Percentiles rank a stretch among this genome's conserved stretches.
These are phyloP conservation scores for Drosophila nigromelanica DNA, from an alignment of 1,140 invertebrate genomes.

Conservation along the genomic window DNA sequence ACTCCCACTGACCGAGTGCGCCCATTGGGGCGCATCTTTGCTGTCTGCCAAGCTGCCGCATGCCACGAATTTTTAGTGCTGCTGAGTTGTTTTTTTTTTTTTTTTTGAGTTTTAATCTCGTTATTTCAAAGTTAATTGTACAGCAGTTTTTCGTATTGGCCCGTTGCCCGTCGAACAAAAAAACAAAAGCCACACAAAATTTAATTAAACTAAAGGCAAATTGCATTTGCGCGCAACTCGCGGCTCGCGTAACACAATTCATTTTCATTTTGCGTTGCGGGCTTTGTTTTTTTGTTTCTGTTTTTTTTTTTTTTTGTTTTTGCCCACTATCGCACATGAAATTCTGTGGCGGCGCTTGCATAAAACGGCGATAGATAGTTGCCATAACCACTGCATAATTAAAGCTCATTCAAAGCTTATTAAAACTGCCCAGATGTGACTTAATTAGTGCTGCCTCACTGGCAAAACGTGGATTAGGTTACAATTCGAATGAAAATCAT, in stretches of 20 bases:
- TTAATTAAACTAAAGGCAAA: conserved; percentile 47
- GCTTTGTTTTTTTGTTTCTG: too few relatives aligned
- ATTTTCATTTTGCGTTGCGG: conserved; percentile 29
- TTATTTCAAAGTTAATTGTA: conserved; percentile 48
- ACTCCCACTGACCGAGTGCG: conserved; percentile 50
- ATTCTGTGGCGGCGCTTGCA: conserved; percentile 16
- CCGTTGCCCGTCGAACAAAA: conserved; percentile 5
- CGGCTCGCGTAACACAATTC: conserved; percentile 35
- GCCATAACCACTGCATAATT: conserved; percentile 21
- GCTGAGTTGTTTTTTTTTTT: not conserved
- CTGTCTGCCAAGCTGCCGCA: conserved; percentile 36
- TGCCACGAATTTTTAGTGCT: conserved; percentile 31
- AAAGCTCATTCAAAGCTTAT: conserved; percentile 11
- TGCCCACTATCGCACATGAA: conserved; percentile 9
- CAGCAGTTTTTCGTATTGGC: conserved; percentile 29
- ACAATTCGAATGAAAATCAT: not conserved
- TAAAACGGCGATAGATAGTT: conserved; percentile 10
- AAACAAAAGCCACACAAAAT: conserved; percentile 17
- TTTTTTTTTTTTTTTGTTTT: conserved; percentile 3
- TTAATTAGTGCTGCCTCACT: not conserved
- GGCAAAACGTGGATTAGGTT: not conserved
- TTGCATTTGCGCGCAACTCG: conserved; percentile 30
- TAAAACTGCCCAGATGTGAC: conserved; percentile 2
- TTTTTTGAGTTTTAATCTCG: conserved; percentile 8
- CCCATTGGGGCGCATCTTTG: conserved; percentile 1